Conservation (phyloP, 2,797 vertebrate species). For the Zenarchopterus dispar region DNA sequence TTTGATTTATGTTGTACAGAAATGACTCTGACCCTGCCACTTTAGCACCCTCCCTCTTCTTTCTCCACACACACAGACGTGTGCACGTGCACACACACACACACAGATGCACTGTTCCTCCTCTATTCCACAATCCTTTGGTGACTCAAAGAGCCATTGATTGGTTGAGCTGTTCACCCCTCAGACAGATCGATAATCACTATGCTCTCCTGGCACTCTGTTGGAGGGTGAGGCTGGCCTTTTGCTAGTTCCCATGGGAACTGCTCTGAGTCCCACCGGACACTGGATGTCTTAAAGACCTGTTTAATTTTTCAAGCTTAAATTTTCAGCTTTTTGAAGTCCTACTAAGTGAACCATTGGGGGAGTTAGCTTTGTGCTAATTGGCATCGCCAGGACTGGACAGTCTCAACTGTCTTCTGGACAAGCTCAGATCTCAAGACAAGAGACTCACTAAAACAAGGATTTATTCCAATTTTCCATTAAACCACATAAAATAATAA, state of each 20-base stretch:
- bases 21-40: constrained; percentile 58
- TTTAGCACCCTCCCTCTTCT: constrained; percentile 8
- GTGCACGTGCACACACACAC: too few relatives aligned
- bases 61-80: constrained; percentile 11
- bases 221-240: constrained; percentile 52
- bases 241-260: constrained; percentile 77
- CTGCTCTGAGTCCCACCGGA: constrained; percentile 50
- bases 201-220: constrained; percentile 62
- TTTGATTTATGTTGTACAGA: constrained; percentile 72
- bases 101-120: constrained; percentile 27
- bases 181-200: constrained; percentile 80
- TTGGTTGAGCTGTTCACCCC: constrained; percentile 77
- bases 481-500: too few relatives aligned
- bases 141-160: constrained; percentile 76
- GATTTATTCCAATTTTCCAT: too few relatives aligned
- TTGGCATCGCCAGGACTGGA: too few relatives aligned
- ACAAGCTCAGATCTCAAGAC: too few relatives aligned
- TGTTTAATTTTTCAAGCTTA: constrained; percentile 27
- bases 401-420: too few relatives aligned
- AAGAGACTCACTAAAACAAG: too few relatives aligned
- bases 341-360: constrained; percentile 47
- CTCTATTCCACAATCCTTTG: constrained; percentile 59
- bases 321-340: constrained; percentile 58
- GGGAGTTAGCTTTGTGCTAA: neutral
- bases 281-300: constrained; percentile 41